Evolutionary conservation across 2,113 vertebrate genomes (phyloP).

Genomic region (Emydura subglobosa): DNA sequence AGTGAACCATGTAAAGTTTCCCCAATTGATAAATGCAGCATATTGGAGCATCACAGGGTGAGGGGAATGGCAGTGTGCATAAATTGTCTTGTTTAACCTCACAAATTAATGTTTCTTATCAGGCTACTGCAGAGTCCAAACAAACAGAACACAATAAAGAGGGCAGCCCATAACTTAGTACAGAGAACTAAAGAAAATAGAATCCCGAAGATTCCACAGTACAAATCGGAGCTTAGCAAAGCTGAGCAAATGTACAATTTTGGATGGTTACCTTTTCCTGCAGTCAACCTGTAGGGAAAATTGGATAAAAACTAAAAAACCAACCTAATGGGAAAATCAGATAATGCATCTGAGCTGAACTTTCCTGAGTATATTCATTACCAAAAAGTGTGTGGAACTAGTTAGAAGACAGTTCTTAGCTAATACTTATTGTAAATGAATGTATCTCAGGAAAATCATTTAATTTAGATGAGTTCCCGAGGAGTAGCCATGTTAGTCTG

Average conservation of each 20-base stretch:
- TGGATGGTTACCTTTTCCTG: neutral
- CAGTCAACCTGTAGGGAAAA: neutral
- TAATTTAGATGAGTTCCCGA: neutral
- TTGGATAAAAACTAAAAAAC: neutral
- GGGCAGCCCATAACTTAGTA: neutral
- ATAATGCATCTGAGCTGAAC: neutral
- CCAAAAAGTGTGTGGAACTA: neutral
- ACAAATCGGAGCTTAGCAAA: neutral
- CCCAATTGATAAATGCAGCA: neutral
- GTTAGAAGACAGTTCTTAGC: neutral
- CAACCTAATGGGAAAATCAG: neutral
- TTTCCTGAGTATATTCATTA: neutral
- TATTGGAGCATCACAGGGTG: neutral
- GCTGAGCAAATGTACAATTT: neutral
- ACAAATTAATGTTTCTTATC: neutral
- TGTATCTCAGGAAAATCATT: neutral
- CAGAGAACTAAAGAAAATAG: neutral
- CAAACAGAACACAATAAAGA: neutral
- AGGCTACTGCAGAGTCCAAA: neutral
- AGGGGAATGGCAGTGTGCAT: neutral
- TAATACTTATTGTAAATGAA: neutral
- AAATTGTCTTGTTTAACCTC: neutral
- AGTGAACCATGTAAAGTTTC: neutral
- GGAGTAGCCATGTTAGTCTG: too few relatives aligned
- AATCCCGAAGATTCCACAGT: neutral